Base-by-base conservation (phyloP, 2,888 invertebrate species). In the Anoplius nigerrimus region DNA sequence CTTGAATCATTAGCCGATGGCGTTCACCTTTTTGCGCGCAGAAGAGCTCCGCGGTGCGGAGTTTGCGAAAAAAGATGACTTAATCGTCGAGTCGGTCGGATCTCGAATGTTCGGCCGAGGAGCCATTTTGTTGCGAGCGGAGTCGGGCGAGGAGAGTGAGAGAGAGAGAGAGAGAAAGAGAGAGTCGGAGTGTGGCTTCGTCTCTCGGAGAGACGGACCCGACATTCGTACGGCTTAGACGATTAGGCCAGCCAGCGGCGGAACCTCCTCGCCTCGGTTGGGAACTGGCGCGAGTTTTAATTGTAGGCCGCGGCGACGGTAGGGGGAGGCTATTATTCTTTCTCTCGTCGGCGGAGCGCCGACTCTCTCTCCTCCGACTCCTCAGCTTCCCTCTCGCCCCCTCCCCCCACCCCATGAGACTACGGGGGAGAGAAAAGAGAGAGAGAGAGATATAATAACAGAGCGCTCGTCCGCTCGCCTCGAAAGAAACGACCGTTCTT, bases 251-350 rank as follows among this genome's bases (percentile, higher is more conserved):
- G 67, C 43, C 71, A 62, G 69, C 68, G 68, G 71, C 63, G 52
- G 61, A 43, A 46, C 48, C n/a, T 48, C 74, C 62, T 76, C 65
- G 21, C 62, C 72, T 72, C 79, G 74, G 67, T 79, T 79, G 72
- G 55, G 65, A 76, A 71, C 71, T 59, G 60, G 77, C 74, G 71
- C 69, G 76, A 81, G 77, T 85, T 86, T 85, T 85, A 85, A 85
- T 85, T 86, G 85, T 81, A 84, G 86, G 66, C 80, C 76, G 74
- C 70, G 69, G 73, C 73, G 62, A 69, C 45, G 72, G 71, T 72
- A 76, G 80, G 82, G 84, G 84, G 83, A 86, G 86, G 85, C 86
- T 86, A 87, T 88, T 87, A 87, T 87, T 87, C 86, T 87, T 86
- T 83, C 82, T 82, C 82, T 80, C 76, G 75, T 78, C 78, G 78